Percentiles rank a stretch among this genome's conserved stretches.
Evolutionary conservation across 2,113 vertebrate species (phyloP).

Genomic region (Columbina picui): DNA sequence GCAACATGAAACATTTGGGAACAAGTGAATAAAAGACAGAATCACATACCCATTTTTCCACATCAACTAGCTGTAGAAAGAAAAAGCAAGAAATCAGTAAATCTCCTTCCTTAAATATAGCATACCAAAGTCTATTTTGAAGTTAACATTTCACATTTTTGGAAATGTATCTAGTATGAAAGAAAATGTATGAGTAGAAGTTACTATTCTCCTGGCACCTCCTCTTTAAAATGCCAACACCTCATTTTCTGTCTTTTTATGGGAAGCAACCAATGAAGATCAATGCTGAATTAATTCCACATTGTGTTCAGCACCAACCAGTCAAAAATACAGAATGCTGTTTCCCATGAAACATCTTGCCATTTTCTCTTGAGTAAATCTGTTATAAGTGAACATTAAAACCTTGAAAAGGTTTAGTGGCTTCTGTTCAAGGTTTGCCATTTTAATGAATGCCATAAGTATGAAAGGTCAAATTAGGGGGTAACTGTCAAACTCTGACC

Average conservation of each 20-base stretch:
- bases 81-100: conserved; percentile 78
- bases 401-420: neutral
- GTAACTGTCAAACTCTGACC: neutral
- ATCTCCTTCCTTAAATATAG: conserved; percentile 28
- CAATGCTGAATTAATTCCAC: neutral
- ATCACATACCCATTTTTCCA: conserved; percentile 89
- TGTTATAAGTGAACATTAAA: neutral
- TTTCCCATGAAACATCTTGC: neutral
- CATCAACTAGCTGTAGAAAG: conserved; percentile 87
- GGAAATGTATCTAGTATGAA: neutral
- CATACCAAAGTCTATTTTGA: conserved; percentile 33
- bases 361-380: neutral
- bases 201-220: neutral
- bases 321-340: neutral
- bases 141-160: neutral
- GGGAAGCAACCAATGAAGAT: neutral
- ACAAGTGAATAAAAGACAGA: conserved; percentile 70
- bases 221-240: neutral
- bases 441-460: neutral
- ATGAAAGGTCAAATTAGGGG: neutral
- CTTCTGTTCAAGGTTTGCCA: neutral
- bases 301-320: neutral
- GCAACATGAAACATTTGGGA: conserved; percentile 59
- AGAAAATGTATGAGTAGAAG: neutral
- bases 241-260: neutral